These are phyloP conservation scores for Gnatocerus cornutus DNA, from an alignment of 2,888 invertebrate genomes.

Conservation along the genomic window DNA sequence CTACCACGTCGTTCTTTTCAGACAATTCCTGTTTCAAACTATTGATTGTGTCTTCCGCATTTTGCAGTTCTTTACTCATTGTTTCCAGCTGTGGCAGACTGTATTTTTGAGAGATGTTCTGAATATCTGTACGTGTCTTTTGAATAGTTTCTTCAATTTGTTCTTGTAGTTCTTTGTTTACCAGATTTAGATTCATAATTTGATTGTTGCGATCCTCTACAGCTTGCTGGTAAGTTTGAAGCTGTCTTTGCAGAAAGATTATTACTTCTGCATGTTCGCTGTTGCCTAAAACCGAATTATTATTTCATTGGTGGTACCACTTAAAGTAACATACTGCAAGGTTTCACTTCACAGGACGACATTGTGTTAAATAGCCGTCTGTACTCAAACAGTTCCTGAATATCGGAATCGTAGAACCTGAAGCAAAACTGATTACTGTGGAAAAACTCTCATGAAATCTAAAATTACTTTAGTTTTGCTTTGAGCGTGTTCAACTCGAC, in stretches of 20 bases:
- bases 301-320: background rate
- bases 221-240: slow-evolving; percentile 58
- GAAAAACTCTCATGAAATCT: slow-evolving; percentile 6
- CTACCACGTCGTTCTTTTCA: slow-evolving; percentile 51
- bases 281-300: slow-evolving; percentile 33
- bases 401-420: slow-evolving; percentile 59
- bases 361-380: slow-evolving; percentile 58
- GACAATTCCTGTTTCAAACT: slow-evolving; percentile 55
- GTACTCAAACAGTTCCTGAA: slow-evolving; percentile 61
- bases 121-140: slow-evolving; percentile 63
- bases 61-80: slow-evolving; percentile 62
- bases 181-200: slow-evolving; percentile 58
- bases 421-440: slow-evolving; percentile 8
- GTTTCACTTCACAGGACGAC: slow-evolving; percentile 58
- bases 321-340: slow-evolving; percentile 55
- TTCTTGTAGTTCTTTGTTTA: slow-evolving; percentile 61
- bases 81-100: slow-evolving; percentile 63
- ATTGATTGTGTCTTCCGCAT: slow-evolving; percentile 58
- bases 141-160: slow-evolving; percentile 63
- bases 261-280: slow-evolving; percentile 51
- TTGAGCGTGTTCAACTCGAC: slow-evolving; percentile 60
- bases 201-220: slow-evolving; percentile 62
- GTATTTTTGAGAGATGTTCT: slow-evolving; percentile 62
- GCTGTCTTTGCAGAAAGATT: slow-evolving; percentile 60
- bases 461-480: slow-evolving; percentile 59